A percentile compares a stretch with the other conserved stretches of the same genome.
Evolutionary conservation across 2,888 invertebrate genomes (phyloP).

Genomic region (Lissonota sp.): DNA sequence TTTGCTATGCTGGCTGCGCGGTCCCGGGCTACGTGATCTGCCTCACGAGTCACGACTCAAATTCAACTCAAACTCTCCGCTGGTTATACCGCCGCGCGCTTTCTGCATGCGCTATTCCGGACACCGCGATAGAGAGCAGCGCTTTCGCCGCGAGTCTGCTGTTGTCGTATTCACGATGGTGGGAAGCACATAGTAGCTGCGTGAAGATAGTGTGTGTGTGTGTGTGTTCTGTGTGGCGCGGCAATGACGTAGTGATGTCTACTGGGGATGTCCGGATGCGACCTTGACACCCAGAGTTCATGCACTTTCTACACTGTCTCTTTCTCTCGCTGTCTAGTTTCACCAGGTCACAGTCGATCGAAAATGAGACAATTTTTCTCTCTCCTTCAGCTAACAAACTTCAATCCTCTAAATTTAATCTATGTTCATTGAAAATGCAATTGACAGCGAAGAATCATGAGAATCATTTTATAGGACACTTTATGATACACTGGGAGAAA

Average conservation of each 20-base stretch:
- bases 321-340: slow-evolving; percentile 35
- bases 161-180: slow-evolving; percentile 59
- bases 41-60: slow-evolving; percentile 82
- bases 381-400: slow-evolving; percentile 38
- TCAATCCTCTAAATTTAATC: neutral
- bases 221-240: slow-evolving; percentile 50
- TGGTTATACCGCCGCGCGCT: slow-evolving; percentile 59
- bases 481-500: neutral
- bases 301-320: slow-evolving; percentile 55
- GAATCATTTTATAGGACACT: neutral
- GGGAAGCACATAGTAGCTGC: slow-evolving; percentile 39
- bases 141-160: slow-evolving; percentile 58
- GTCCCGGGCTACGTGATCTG: slow-evolving; percentile 81
- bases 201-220: neutral
- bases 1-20: slow-evolving; percentile 83
- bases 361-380: slow-evolving; percentile 32
- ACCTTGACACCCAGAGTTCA: slow-evolving; percentile 68
- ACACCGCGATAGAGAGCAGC: slow-evolving; percentile 28
- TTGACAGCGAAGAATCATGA: no score
- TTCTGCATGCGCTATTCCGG: slow-evolving; percentile 77
- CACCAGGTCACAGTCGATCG: slow-evolving; percentile 62
- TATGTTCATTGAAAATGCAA: no score
- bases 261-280: slow-evolving; percentile 65
- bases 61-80: slow-evolving; percentile 80
- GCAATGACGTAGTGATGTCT: slow-evolving; percentile 67